Conservation (phyloP, 2,797 vertebrate species). For the Tauraco hartlaubi region DNA sequence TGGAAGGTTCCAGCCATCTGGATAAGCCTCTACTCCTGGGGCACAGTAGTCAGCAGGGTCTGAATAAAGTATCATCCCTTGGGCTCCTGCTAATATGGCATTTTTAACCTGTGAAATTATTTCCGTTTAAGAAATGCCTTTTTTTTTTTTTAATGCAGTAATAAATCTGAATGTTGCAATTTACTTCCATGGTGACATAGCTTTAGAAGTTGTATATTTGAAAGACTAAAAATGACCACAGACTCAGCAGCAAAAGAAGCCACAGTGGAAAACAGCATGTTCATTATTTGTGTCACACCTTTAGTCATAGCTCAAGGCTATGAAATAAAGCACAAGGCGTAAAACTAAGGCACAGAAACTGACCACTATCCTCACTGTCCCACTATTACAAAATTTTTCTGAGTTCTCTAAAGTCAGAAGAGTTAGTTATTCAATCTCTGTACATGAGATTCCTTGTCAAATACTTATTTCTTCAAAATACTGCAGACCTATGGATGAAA, state of each 20-base stretch:
- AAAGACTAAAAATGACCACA: background rate
- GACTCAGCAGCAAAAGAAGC: background rate
- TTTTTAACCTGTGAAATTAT: slow-evolving; percentile 90
- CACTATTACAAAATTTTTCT: background rate
- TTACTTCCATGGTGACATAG: background rate
- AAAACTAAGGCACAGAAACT: background rate
- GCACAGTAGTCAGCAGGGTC: slow-evolving; percentile 95
- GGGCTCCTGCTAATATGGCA: slow-evolving; percentile 88
- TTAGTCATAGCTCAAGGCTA: background rate
- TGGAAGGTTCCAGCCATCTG: slow-evolving; percentile 94
- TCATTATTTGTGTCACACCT: background rate
- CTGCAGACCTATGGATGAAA: background rate
- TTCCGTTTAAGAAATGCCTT: background rate
- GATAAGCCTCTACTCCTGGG: slow-evolving; percentile 86
- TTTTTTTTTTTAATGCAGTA: background rate
- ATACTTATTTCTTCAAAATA: background rate
- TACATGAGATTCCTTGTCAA: background rate
- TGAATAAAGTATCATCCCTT: slow-evolving; percentile 93
- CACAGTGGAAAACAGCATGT: background rate
- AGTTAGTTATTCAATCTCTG: background rate
- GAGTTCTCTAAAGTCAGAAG: background rate
- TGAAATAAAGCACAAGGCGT: background rate
- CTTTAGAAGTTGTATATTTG: background rate
- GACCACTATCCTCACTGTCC: background rate
- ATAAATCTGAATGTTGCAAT: background rate